A percentile compares a stretch with the other conserved stretches of the same genome.
Evolutionary conservation across 2,113 vertebrate species (phyloP).

Genomic region (Oxyruncus cristatus): DNA sequence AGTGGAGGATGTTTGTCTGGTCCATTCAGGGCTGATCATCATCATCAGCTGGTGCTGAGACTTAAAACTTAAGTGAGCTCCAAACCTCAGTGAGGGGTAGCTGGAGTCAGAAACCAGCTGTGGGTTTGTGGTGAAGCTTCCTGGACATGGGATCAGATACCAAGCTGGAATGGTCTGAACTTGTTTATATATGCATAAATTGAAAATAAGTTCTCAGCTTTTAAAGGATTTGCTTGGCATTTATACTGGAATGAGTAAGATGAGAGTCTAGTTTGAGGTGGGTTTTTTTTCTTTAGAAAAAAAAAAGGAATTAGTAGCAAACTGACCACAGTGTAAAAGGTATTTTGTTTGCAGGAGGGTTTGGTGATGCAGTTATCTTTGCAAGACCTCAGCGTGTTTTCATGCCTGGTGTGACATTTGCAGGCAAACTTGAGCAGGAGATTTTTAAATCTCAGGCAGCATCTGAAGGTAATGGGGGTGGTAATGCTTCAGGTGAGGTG

Average conservation of each 20-base stretch:
- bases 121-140: background rate
- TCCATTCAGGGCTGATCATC: background rate
- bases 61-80: background rate
- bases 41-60: background rate
- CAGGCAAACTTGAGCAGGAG: background rate
- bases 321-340: background rate
- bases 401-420: rapidly evolving
- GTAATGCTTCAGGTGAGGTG: background rate
- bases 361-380: background rate
- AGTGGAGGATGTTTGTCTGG: background rate
- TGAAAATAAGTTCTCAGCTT: background rate
- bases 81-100: background rate
- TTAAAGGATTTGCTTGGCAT: background rate
- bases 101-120: background rate
- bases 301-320: background rate
- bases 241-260: background rate
- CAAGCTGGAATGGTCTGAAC: background rate
- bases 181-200: background rate
- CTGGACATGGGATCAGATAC: rapidly evolving
- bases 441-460: background rate
- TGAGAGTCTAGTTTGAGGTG: background rate
- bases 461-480: background rate
- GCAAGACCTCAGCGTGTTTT: background rate
- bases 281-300: background rate
- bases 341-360: background rate